These are phyloP conservation scores for Columbina picui DNA, from an alignment of 2,113 vertebrate genomes.

Conservation along the genomic window DNA sequence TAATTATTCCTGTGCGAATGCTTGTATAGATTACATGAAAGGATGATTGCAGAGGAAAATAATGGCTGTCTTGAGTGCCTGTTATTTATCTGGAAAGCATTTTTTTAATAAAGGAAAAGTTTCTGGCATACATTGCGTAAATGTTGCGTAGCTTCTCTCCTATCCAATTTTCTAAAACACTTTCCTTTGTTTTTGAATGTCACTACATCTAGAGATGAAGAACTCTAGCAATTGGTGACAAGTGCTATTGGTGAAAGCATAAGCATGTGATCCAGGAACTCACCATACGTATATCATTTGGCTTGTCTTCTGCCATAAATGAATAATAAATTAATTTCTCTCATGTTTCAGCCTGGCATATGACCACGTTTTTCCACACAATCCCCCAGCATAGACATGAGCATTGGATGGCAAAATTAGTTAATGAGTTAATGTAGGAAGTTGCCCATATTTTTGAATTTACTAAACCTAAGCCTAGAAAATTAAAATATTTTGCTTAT, in stretches of 20 bases:
- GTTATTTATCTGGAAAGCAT: constrained; percentile 66
- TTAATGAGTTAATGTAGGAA: background rate
- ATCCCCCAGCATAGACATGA: background rate
- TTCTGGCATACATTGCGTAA: constrained; percentile 50
- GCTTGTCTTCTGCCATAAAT: background rate
- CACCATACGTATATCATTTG: background rate
- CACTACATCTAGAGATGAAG: background rate
- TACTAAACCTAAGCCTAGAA: background rate
- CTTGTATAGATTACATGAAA: constrained; percentile 67
- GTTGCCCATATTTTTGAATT: background rate
- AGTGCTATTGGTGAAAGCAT: background rate
- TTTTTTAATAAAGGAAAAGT: constrained; percentile 66
- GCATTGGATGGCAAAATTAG: background rate
- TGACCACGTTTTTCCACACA: background rate
- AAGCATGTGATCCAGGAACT: background rate
- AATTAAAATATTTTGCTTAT: background rate
- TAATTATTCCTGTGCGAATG: constrained; percentile 67
- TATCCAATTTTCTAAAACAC: constrained; percentile 42
- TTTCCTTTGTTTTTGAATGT: constrained; percentile 2
- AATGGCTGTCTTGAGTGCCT: constrained; percentile 61
- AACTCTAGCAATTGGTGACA: background rate
- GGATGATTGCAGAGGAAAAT: constrained; percentile 71
- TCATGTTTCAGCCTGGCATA: background rate
- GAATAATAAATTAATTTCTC: background rate
- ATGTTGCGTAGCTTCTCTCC: constrained; percentile 34